These are phyloP conservation scores for Diabrotica undecimpunctata DNA, from an alignment of 1,140 invertebrate genomes.

Conservation along the genomic window DNA sequence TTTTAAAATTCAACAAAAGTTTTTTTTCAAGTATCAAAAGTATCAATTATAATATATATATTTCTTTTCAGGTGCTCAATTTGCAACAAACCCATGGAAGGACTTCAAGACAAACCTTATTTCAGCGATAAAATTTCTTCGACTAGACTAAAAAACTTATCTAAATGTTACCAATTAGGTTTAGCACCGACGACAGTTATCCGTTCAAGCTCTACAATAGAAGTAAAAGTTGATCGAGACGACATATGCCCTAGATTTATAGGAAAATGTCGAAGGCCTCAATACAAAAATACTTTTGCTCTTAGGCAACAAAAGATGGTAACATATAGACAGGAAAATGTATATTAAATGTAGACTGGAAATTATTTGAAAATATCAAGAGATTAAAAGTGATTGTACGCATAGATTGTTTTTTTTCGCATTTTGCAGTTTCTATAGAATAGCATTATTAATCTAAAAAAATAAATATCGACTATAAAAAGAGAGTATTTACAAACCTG, in stretches of 20 bases:
- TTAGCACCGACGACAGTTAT: constrained; percentile 3
- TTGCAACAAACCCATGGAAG: constrained; percentile 30
- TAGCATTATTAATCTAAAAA: too few relatives aligned
- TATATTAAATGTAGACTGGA: too few relatives aligned
- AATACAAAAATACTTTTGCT: constrained; percentile 26
- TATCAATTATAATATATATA: too few relatives aligned
- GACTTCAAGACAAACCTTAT: constrained; percentile 4
- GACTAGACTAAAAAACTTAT: constrained; percentile 11
- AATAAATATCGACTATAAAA: too few relatives aligned
- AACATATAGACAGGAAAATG: background rate
- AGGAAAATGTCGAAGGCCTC: constrained; percentile 12
- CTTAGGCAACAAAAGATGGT: constrained; percentile 29
- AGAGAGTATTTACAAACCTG: too few relatives aligned
- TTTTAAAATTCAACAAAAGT: too few relatives aligned
- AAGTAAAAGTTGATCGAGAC: constrained; percentile 16
- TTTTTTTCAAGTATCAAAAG: too few relatives aligned
- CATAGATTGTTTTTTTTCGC: too few relatives aligned
- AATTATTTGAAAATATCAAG: too few relatives aligned
- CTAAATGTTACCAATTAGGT: constrained; percentile 20
- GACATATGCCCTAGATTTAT: constrained; percentile 17
- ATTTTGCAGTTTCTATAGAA: too few relatives aligned
- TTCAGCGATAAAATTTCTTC: constrained; percentile 15
- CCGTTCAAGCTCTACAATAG: constrained; percentile 20
- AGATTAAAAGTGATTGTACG: too few relatives aligned
- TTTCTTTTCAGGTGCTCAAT: constrained; percentile 24